Conservation (phyloP, 2,888 invertebrate species). For the Heliconius sara region DNA sequence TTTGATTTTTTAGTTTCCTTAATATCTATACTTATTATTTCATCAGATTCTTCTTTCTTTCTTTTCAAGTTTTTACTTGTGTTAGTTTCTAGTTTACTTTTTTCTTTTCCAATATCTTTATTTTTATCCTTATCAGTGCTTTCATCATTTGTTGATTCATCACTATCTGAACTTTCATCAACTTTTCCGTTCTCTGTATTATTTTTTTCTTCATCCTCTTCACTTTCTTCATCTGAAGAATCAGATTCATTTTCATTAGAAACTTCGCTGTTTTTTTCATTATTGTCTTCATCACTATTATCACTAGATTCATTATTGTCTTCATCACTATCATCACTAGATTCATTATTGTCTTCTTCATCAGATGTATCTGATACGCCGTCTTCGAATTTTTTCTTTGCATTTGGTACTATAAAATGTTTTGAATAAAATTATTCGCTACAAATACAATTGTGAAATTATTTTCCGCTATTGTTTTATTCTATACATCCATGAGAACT, state of each 20-base stretch:
- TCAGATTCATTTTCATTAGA: conserved; percentile 33
- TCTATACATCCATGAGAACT: too few relatives aligned
- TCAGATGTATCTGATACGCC: conserved; percentile 75
- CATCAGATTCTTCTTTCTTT: conserved; percentile 6
- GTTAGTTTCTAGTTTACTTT: conserved; percentile 41
- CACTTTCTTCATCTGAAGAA: conserved; percentile 54
- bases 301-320: conserved; percentile 56
- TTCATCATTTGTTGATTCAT: conserved; percentile 33
- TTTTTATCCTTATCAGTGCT: conserved; percentile 19
- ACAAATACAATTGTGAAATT: too few relatives aligned
- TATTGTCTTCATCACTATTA: conserved; percentile 57
- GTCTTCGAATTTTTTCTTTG: conserved; percentile 71
- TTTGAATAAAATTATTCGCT: not conserved
- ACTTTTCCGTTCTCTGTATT: conserved; percentile 52
- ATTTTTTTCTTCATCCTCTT: conserved; percentile 50
- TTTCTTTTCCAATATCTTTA: not conserved
- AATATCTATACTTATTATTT: not conserved
- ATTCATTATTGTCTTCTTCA: conserved; percentile 58
- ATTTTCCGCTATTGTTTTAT: too few relatives aligned
- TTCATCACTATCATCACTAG: conserved; percentile 52
- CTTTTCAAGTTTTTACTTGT: conserved; percentile 44
- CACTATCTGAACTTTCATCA: conserved; percentile 47
- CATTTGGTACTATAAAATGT: conserved; percentile 69
- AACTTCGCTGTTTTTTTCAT: conserved; percentile 54
- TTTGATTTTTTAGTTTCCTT: not conserved